Percentiles rank a stretch among this genome's conserved stretches.
Conservation (phyloP, 2,797 vertebrate genomes). For the Takifugu ocellatus region DNA sequence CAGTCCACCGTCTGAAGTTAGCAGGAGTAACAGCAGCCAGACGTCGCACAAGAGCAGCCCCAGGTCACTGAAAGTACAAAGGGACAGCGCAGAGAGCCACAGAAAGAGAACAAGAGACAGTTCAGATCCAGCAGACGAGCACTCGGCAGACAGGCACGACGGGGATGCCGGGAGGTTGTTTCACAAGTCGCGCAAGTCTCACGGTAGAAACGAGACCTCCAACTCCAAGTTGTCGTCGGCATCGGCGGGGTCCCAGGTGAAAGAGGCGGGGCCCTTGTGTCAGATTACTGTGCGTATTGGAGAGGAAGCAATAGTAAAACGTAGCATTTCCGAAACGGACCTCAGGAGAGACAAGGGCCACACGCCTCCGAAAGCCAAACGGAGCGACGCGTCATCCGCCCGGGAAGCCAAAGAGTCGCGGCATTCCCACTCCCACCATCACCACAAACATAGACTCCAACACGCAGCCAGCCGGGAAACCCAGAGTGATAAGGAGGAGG, state of each 20-base stretch:
- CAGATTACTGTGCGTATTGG: constrained; percentile 92
- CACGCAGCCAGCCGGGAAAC: constrained; percentile 55
- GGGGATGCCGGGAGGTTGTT: constrained; percentile 57
- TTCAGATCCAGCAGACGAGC: constrained; percentile 59
- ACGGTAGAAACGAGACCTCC: constrained; percentile 75
- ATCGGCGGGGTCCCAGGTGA: constrained; percentile 68
- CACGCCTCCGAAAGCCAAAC: constrained; percentile 73
- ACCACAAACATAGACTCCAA: constrained; percentile 72
- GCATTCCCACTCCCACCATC: constrained; percentile 71
- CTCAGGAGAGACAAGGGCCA: constrained; percentile 81
- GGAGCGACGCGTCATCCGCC: constrained; percentile 54
- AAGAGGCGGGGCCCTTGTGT: constrained; percentile 81
- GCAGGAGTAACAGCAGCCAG: constrained; percentile 40
- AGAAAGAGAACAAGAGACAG: constrained; percentile 66
- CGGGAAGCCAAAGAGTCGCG: constrained; percentile 65
- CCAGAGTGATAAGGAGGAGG: constrained; percentile 35
- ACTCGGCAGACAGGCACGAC: constrained; percentile 57
- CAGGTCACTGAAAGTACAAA: constrained; percentile 70
- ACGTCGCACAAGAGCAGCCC: constrained; percentile 54
- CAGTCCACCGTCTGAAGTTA: constrained; percentile 57
- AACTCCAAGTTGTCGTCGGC: constrained; percentile 76
- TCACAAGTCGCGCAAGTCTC: constrained; percentile 75
- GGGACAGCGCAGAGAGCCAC: constrained; percentile 61
- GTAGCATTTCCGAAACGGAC: constrained; percentile 89
- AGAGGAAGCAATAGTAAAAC: constrained; percentile 89